A percentile compares a stretch with the other conserved stretches of the same genome.
Conservation (phyloP, 2,888 invertebrate genomes). For the Petrolisthes manimaculis region DNA sequence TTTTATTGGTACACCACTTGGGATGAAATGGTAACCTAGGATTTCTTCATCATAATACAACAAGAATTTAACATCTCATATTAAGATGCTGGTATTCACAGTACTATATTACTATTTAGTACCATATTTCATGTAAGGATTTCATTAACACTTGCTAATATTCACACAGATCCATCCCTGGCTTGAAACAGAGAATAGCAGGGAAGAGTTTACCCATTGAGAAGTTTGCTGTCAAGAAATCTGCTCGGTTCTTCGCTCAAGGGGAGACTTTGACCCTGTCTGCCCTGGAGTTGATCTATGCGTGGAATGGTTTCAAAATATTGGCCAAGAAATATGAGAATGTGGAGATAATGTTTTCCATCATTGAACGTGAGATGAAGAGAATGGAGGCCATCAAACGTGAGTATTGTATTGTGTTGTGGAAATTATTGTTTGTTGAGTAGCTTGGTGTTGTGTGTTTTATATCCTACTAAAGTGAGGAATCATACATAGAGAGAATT, state of each 20-base stretch:
- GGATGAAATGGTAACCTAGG: too few species aligned
- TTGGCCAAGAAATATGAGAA: conserved; percentile 79
- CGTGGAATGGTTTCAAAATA: conserved; percentile 92
- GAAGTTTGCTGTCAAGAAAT: conserved; percentile 91
- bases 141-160: not conserved
- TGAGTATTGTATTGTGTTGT: conserved; percentile 7
- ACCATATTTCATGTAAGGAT: conserved; percentile 6
- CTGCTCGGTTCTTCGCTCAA: conserved; percentile 83
- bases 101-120: not conserved
- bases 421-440: too few species aligned
- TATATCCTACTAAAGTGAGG: too few species aligned
- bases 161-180: conserved; percentile 79
- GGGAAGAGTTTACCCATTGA: conserved; percentile 98
- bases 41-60: not conserved
- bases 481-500: too few species aligned
- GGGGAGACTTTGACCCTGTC: conserved; percentile 82
- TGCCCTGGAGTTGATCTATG: conserved; percentile 86
- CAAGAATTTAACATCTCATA: not conserved
- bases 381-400: conserved; percentile 67
- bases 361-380: conserved; percentile 74
- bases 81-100: not conserved
- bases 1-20: too few species aligned
- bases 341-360: conserved; percentile 74
- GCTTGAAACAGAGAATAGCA: conserved; percentile 88
- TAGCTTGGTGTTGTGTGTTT: too few species aligned